These are phyloP conservation scores for Xanthorhoe designata DNA, from an alignment of 2,888 invertebrate genomes.

Conservation along the genomic window DNA sequence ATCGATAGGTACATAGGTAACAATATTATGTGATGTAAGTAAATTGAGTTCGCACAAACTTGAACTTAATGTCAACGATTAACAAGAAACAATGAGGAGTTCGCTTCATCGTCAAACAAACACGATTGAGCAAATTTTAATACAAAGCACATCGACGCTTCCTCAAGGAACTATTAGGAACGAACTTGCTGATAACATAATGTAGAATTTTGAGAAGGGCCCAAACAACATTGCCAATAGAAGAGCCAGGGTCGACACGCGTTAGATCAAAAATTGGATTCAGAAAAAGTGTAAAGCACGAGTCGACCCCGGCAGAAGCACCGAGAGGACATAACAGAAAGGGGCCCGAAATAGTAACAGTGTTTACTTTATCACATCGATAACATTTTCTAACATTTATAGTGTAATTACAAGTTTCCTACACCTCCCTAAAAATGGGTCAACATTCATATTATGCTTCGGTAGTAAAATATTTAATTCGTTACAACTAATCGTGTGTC, in stretches of 20 bases:
- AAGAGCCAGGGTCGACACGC: constrained; percentile 39
- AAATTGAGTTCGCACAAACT: constrained; percentile 46
- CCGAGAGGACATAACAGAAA: constrained; percentile 48
- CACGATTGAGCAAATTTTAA: constrained; percentile 80
- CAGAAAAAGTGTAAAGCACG: constrained; percentile 38
- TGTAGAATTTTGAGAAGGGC: constrained; percentile 68
- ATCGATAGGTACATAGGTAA: constrained; percentile 70
- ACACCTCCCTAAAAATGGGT: constrained; percentile 70
- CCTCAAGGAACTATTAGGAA: constrained; percentile 78
- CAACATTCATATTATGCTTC: constrained; percentile 78
- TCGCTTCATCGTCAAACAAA: constrained; percentile 66
- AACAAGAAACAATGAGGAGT: constrained; percentile 54
- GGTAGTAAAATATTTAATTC: constrained; percentile 82
- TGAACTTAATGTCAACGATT: constrained; percentile 41
- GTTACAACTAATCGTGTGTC: constrained; percentile 79
- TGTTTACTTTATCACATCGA: constrained; percentile 75
- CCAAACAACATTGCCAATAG: constrained; percentile 43
- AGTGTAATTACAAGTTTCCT: constrained; percentile 68
- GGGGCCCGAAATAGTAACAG: constrained; percentile 69
- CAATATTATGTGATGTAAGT: constrained; percentile 45
- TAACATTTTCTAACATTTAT: constrained; percentile 75
- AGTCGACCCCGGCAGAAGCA: constrained; percentile 41
- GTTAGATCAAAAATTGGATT: constrained; percentile 33
- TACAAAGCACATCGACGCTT: constrained; percentile 69
- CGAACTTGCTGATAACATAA: constrained; percentile 72